Percentiles rank a stretch among this genome's conserved stretches.
These are phyloP conservation scores for Blera fallax DNA, from an alignment of 2,888 invertebrate species.

Conservation along the genomic window DNA sequence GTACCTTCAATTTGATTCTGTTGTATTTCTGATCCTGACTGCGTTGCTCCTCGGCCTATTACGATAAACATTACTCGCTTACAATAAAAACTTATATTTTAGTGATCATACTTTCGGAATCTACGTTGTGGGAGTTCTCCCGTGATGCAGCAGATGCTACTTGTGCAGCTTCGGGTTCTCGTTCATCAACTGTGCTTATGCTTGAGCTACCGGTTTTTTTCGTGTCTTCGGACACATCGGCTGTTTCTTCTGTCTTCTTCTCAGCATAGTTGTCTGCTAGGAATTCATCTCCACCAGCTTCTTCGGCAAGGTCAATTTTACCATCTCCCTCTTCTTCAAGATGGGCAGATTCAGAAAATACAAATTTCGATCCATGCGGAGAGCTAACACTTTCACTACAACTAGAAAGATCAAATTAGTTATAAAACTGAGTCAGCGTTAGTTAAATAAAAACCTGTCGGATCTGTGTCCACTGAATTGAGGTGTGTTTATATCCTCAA, in stretches of 20 bases:
- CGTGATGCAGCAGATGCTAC: slow-evolving; percentile 71
- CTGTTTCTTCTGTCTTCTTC: slow-evolving; percentile 47
- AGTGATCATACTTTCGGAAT: slow-evolving; percentile 76
- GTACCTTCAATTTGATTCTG: slow-evolving; percentile 78
- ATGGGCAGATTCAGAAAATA: slow-evolving; percentile 86
- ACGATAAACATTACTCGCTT: background rate
- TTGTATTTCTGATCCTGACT: slow-evolving; percentile 81
- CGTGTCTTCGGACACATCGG: slow-evolving; percentile 35
- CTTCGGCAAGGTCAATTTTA: slow-evolving; percentile 81
- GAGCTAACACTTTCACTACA: slow-evolving; percentile 85
- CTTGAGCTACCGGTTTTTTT: slow-evolving; percentile 38
- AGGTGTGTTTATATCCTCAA: slow-evolving; percentile 90
- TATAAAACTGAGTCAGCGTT: slow-evolving; percentile 10
- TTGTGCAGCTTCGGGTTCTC: slow-evolving; percentile 47
- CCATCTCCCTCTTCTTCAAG: slow-evolving; percentile 82
- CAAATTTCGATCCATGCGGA: slow-evolving; percentile 88
- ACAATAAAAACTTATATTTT: background rate
- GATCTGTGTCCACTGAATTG: slow-evolving; percentile 83
- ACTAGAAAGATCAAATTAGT: slow-evolving; percentile 81
- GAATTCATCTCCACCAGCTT: slow-evolving; percentile 80
- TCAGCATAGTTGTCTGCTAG: slow-evolving; percentile 45
- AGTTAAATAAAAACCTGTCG: slow-evolving; percentile 75
- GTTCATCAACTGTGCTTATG: slow-evolving; percentile 29
- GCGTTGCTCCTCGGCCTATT: slow-evolving; percentile 81
- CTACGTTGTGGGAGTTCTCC: slow-evolving; percentile 76